Percentiles rank a stretch among this genome's conserved stretches.
Evolutionary conservation across 2,113 vertebrate genomes (phyloP).

Genomic region (Numida meleagris): DNA sequence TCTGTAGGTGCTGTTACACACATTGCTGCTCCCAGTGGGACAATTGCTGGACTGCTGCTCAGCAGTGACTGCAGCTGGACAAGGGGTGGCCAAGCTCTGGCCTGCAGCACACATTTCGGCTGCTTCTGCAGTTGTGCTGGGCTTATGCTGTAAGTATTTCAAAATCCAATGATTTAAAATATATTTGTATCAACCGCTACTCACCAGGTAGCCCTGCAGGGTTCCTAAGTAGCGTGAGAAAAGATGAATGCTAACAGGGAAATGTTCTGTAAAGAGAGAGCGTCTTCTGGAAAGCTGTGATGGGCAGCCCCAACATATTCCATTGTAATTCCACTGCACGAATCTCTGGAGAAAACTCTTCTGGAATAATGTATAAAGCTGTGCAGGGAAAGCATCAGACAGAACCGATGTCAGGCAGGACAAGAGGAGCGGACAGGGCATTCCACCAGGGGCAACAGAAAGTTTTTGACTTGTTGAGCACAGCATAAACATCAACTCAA

Average conservation of each 20-base stretch:
- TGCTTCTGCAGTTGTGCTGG: not conserved
- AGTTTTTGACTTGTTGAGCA: not conserved
- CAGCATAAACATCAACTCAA: not conserved
- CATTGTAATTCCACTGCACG: not conserved
- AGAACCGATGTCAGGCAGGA: not conserved
- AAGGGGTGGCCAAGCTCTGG: rapidly evolving
- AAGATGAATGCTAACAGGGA: not conserved
- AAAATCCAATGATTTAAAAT: not conserved
- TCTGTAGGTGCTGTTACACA: not conserved
- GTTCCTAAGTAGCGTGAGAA: not conserved
- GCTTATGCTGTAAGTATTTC: rapidly evolving
- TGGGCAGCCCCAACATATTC: not conserved
- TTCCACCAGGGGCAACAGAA: not conserved
- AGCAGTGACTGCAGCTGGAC: rapidly evolving
- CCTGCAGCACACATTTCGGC: rapidly evolving
- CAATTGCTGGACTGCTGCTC: rapidly evolving
- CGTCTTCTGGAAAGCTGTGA: not conserved
- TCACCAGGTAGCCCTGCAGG: not conserved
- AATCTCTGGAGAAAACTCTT: not conserved
- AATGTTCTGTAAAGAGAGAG: not conserved
- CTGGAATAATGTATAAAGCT: not conserved
- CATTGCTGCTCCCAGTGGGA: rapidly evolving
- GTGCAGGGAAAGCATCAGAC: not conserved
- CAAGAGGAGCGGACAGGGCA: not conserved
- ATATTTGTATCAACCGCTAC: not conserved